Evolutionary conservation across 2,113 vertebrate species (phyloP).

Genomic region (Leucopsar rothschildi): DNA sequence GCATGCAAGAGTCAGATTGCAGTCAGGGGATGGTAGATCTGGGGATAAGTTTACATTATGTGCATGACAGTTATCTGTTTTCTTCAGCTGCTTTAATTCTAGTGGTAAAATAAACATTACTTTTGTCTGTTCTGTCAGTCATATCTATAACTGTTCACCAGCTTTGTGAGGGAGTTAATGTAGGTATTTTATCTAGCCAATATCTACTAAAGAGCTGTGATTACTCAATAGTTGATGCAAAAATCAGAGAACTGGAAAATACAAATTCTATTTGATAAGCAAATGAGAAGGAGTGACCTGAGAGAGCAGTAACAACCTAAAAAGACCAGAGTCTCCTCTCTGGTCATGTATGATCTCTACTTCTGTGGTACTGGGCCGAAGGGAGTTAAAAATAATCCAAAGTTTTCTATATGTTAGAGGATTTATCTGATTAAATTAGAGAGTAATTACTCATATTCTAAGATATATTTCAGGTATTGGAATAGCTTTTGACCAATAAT

Average conservation of each 20-base stretch:
- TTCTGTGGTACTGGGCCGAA: not conserved
- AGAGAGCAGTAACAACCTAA: not conserved
- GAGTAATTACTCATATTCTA: not conserved
- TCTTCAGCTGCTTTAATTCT: not conserved
- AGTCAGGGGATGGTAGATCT: not conserved
- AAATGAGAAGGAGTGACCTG: not conserved
- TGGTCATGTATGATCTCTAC: not conserved
- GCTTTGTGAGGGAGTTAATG: not conserved
- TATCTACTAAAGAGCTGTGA: not conserved
- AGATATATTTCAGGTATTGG: not conserved
- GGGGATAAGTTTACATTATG: not conserved
- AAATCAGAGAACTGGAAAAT: not conserved
- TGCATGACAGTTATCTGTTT: not conserved
- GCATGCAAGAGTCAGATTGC: not conserved
- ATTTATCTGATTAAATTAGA: not conserved
- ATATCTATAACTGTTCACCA: not conserved
- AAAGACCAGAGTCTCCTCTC: not conserved
- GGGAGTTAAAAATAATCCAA: not conserved
- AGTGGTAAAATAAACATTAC: not conserved
- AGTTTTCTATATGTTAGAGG: not conserved
- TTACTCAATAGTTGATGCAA: fast-evolving
- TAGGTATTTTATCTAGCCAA: not conserved
- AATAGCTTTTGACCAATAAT: not conserved
- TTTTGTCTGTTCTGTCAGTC: not conserved
- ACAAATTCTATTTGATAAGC: not conserved